Conservation (phyloP, 2,888 invertebrate species). For the Acanthosepion esculentum region DNA sequence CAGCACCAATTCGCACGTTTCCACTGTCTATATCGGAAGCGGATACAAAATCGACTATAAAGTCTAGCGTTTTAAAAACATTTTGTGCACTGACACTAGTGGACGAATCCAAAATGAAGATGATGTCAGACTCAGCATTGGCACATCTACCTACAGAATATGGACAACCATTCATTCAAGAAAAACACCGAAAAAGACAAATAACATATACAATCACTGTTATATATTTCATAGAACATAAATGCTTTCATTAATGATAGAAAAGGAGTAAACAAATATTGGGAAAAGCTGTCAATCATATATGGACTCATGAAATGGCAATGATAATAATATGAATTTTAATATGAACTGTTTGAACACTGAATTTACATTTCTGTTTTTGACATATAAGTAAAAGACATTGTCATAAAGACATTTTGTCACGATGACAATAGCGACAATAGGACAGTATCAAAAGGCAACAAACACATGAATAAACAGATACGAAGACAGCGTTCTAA, state of each 20-base stretch:
- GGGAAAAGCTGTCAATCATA: neutral
- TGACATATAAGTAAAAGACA: neutral
- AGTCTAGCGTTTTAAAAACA: slow-evolving; percentile 61
- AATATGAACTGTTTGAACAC: neutral
- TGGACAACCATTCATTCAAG: neutral
- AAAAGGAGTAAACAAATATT: neutral
- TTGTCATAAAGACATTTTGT: neutral
- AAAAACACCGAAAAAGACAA: neutral
- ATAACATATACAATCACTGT: neutral
- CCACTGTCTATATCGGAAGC: slow-evolving; percentile 58
- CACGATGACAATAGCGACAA: neutral
- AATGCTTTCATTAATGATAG: neutral
- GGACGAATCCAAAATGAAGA: slow-evolving; percentile 69
- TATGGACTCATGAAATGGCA: neutral
- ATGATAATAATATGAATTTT: neutral
- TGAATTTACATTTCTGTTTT: neutral
- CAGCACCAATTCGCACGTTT: slow-evolving; percentile 59
- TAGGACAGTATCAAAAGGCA: neutral
- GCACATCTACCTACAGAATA: slow-evolving; percentile 44
- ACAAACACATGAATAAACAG: neutral
- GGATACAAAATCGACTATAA: slow-evolving; percentile 60
- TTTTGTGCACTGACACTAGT: slow-evolving; percentile 65
- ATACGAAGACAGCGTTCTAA: neutral
- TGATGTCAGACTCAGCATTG: slow-evolving; percentile 60
- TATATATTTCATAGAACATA: too few species aligned